These are phyloP conservation scores for Chromoteleia sp. DNA, from an alignment of 2,888 invertebrate genomes.

Conservation along the genomic window DNA sequence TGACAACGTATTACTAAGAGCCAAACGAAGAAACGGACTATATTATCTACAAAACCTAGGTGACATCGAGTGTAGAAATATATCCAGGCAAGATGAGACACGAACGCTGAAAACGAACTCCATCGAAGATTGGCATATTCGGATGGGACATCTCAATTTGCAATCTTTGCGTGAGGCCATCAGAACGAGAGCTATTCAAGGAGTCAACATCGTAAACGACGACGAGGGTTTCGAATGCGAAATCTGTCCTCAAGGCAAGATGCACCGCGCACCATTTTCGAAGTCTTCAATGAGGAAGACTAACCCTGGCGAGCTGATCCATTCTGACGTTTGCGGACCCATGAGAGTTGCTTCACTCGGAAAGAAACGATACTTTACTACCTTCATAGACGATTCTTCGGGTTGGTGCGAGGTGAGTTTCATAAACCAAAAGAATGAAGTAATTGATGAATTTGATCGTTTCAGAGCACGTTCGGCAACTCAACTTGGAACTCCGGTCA, in stretches of 20 bases:
- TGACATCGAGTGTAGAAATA: neutral
- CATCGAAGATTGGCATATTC: neutral
- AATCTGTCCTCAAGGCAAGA: constrained; percentile 3
- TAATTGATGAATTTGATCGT: neutral
- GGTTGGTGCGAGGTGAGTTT: constrained; percentile 14
- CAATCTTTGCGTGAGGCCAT: constrained; percentile 8
- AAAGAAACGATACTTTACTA: neutral
- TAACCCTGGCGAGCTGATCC: neutral
- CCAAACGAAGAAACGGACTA: neutral
- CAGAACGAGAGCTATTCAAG: neutral
- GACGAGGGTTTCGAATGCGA: constrained; percentile 6
- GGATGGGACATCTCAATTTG: neutral
- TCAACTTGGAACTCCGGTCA: neutral
- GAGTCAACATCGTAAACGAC: neutral
- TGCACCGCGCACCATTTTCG: constrained; percentile 7
- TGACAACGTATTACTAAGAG: neutral
- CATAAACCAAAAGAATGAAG: neutral
- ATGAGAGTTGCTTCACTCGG: constrained; percentile 1
- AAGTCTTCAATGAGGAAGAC: neutral
- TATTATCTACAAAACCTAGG: neutral
- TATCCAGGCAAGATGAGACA: neutral
- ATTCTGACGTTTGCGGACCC: constrained; percentile 1
- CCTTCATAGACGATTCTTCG: constrained; percentile 2
- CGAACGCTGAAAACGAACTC: neutral
- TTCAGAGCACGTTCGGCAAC: neutral